Conservation (phyloP, 2,888 invertebrate species). For the Apeira syringaria region DNA sequence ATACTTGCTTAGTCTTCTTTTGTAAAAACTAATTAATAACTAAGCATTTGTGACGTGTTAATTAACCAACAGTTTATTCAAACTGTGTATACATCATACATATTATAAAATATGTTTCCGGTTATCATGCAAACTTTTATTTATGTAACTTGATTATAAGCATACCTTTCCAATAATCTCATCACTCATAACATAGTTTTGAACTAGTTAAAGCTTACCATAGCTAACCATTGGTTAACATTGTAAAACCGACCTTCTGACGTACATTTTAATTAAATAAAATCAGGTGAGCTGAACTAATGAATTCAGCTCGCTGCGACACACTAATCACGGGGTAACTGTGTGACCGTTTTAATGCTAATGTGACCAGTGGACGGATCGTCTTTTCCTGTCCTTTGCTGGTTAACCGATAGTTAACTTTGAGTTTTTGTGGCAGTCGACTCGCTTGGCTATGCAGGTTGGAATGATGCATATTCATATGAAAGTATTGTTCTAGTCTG, state of each 20-base stretch:
- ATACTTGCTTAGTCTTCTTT: too few relatives aligned
- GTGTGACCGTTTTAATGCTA: slow-evolving; percentile 80
- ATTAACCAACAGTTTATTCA: too few relatives aligned
- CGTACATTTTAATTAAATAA: slow-evolving; percentile 74
- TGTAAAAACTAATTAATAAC: too few relatives aligned
- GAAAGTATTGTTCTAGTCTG: background rate
- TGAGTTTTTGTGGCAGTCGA: slow-evolving; percentile 14
- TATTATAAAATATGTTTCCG: too few relatives aligned
- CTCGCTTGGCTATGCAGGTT: slow-evolving; percentile 7
- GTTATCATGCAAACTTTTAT: too few relatives aligned
- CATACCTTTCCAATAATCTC: too few relatives aligned
- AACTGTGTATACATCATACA: too few relatives aligned
- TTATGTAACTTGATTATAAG: too few relatives aligned
- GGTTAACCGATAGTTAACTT: slow-evolving; percentile 12
- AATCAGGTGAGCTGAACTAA: slow-evolving; percentile 83
- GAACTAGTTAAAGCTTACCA: too few relatives aligned
- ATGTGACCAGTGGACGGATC: slow-evolving; percentile 46
- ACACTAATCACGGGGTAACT: slow-evolving; percentile 76
- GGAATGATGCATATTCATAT: slow-evolving; percentile 12
- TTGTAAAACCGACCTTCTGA: slow-evolving; percentile 20
- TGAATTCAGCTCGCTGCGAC: slow-evolving; percentile 79
- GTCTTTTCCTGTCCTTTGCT: slow-evolving; percentile 42
- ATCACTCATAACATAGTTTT: too few relatives aligned
- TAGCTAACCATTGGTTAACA: slow-evolving; percentile 1
- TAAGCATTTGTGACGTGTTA: too few relatives aligned